Percentiles rank a stretch among this genome's conserved stretches.
Evolutionary conservation across 1,140 invertebrate genomes (phyloP).

Genomic region (Catajapyx aquilonaris): DNA sequence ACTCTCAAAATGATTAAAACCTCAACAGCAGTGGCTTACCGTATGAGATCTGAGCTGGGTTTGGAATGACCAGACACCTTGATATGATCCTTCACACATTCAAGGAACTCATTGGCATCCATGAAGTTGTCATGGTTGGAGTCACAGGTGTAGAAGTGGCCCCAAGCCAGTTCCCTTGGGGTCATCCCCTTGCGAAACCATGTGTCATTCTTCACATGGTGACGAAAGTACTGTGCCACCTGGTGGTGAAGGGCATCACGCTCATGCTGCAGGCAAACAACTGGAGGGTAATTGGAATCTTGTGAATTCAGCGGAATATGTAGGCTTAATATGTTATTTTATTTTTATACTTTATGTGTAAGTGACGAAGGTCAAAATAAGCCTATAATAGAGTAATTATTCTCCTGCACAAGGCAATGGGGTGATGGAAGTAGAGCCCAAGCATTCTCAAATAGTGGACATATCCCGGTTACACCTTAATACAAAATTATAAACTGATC

Average conservation of each 20-base stretch:
- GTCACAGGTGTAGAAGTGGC: slow-evolving; percentile 15
- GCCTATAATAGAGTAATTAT: too few species aligned
- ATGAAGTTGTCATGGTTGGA: slow-evolving; percentile 12
- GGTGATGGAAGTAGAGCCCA: too few species aligned
- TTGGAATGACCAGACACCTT: slow-evolving; percentile 8
- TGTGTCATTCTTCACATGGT: slow-evolving; percentile 8
- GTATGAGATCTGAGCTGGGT: slow-evolving; percentile 10
- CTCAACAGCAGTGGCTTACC: too few species aligned
- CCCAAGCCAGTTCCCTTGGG: slow-evolving; percentile 12
- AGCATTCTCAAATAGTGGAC: too few species aligned
- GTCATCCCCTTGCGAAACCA: slow-evolving; percentile 13
- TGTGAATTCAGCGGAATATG: too few species aligned
- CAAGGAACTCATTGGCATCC: slow-evolving; percentile 13
- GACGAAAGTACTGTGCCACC: slow-evolving; percentile 11
- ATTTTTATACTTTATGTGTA: too few species aligned
- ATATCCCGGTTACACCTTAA: too few species aligned
- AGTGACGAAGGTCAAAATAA: too few species aligned
- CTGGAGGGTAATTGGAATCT: slow-evolving; percentile 7
- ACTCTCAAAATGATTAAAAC: too few species aligned
- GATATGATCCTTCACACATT: slow-evolving; percentile 11
- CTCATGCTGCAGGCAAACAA: slow-evolving; percentile 15
- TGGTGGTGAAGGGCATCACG: slow-evolving; percentile 12
- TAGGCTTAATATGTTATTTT: too few species aligned
- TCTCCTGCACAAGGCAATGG: too few species aligned
- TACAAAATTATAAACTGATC: too few species aligned